These are phyloP conservation scores for Coluber constrictor DNA, from an alignment of 2,797 vertebrate genomes.

Conservation along the genomic window DNA sequence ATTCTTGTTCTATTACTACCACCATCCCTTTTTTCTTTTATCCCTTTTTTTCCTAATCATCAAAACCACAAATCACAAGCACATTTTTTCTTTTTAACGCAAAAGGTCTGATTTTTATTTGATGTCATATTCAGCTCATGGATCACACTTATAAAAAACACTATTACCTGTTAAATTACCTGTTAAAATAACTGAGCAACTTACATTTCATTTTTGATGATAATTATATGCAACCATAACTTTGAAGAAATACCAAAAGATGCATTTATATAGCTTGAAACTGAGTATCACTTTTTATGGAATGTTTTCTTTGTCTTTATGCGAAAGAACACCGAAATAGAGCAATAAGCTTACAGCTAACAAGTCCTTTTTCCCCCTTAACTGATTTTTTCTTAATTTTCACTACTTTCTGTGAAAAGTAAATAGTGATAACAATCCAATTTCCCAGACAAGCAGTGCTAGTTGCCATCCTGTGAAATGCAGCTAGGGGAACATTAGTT, in stretches of 20 bases:
- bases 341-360: not conserved
- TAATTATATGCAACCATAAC: constrained; percentile 37
- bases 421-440: not conserved
- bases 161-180: constrained; percentile 19
- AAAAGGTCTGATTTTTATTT: constrained; percentile 3
- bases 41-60: not conserved
- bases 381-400: not conserved
- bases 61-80: not conserved
- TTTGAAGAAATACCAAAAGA: constrained; percentile 31
- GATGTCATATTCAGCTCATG: not conserved
- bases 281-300: constrained; percentile 31
- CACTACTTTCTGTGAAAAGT: not conserved
- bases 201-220: not conserved
- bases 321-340: not conserved
- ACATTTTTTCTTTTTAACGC: not conserved
- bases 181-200: not conserved
- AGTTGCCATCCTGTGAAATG: not conserved
- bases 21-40: not conserved
- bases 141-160: not conserved
- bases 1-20: not conserved
- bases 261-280: constrained; percentile 39
- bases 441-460: not conserved
- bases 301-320: constrained; percentile 7
- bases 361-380: not conserved
- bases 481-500: not conserved